Conservation (phyloP, 2,113 vertebrate genomes). For the Probosciger aterrimus region DNA sequence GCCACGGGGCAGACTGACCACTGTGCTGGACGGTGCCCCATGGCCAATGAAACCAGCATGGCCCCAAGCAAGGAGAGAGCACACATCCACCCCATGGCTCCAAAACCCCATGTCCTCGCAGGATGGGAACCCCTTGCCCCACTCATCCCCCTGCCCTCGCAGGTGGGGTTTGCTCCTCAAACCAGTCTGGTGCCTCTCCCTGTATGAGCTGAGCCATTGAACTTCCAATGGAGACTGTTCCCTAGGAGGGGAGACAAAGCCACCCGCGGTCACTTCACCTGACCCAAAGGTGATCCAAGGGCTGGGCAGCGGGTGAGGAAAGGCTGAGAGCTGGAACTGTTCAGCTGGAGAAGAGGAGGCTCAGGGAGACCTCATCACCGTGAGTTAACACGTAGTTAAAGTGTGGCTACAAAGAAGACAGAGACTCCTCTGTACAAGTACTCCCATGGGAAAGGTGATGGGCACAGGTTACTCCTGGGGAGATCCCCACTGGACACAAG, state of each 20-base stretch:
- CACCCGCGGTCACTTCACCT: fast-evolving
- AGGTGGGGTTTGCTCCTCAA: fast-evolving
- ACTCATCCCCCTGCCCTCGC: background rate
- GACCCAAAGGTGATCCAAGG: background rate
- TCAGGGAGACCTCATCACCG: background rate
- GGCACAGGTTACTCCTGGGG: background rate
- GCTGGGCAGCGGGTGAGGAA: background rate
- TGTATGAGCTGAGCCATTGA: fast-evolving
- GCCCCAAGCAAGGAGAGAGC: background rate
- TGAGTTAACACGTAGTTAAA: background rate
- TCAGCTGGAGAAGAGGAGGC: background rate
- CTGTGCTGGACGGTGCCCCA: background rate
- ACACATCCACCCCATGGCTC: no score
- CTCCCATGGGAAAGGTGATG: background rate
- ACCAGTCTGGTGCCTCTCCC: fast-evolving
- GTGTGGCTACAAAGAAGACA: background rate
- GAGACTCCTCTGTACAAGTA: background rate
- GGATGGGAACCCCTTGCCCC: background rate
- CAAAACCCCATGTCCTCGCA: background rate
- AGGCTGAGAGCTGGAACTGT: background rate
- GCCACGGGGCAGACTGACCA: fast-evolving
- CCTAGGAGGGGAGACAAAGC: background rate
- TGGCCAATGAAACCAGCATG: no score
- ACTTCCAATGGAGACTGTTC: background rate
- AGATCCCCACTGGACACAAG: background rate